phyloP scores from a whole-genome alignment of 37 sponge, comb jelly and placozoan genomes.

The Ephydatia muelleri region DNA sequence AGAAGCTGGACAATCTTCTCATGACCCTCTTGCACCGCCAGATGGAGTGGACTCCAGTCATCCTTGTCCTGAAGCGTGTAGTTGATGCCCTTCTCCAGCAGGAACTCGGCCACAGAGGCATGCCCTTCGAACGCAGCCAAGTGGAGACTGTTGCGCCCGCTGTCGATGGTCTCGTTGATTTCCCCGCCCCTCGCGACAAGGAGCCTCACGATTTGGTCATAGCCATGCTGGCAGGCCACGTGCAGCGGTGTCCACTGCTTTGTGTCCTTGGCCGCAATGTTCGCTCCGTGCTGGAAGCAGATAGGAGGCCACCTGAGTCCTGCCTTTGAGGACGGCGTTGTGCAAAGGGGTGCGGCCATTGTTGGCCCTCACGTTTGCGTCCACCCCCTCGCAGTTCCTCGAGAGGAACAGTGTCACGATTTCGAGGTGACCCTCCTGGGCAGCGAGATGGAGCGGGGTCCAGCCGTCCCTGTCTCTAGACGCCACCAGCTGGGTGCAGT shows the following conservation, averaged over 20 bases:
- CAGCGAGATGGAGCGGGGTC: constrained; percentile 83
- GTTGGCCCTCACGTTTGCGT: constrained; percentile 47
- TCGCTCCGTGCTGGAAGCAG: constrained; percentile 56
- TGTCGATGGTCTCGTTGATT: constrained; percentile 64
- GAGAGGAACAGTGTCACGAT: constrained; percentile 55
- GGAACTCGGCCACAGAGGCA: constrained; percentile 45
- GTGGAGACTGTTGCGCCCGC: constrained; percentile 72
- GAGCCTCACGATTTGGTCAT: constrained; percentile 43
- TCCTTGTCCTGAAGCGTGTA: constrained; percentile 72
- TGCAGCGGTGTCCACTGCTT: constrained; percentile 80
- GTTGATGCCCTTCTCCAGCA: constrained; percentile 50
- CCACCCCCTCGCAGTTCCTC: not conserved
- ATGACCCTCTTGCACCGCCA: constrained; percentile 82
- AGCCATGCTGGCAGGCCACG: constrained; percentile 81
- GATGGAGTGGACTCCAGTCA: constrained; percentile 79
- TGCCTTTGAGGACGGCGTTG: constrained; percentile 79
- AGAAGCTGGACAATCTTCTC: constrained; percentile 48
- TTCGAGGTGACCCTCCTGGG: constrained; percentile 78
- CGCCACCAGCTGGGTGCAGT: not conserved
- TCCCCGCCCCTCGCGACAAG: constrained; percentile 43
- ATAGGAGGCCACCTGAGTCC: constrained; percentile 14
- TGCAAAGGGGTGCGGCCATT: constrained; percentile 83
- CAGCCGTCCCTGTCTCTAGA: constrained; percentile 72
- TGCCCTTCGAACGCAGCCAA: constrained; percentile 84
- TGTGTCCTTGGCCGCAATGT: constrained; percentile 33